These are phyloP conservation scores for Diuraphis noxia DNA, from an alignment of 1,140 invertebrate species.

Conservation along the genomic window DNA sequence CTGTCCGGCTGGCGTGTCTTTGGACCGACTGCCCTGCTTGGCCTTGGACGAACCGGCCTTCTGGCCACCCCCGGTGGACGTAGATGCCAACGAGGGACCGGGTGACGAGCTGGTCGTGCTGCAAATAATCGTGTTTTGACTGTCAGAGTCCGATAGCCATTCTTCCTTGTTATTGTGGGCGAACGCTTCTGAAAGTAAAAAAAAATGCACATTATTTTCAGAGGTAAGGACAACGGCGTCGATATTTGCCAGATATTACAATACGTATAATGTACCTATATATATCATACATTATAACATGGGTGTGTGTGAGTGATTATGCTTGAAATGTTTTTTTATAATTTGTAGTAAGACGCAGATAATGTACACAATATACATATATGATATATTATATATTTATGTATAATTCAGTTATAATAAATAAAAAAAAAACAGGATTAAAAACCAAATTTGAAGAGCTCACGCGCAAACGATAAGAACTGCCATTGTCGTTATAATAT, in stretches of 20 bases:
- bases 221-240: background rate
- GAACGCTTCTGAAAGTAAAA: conserved; percentile 28
- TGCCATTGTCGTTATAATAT: background rate
- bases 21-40: conserved; percentile 39
- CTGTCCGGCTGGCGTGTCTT: conserved; percentile 48
- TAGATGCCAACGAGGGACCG: conserved; percentile 12
- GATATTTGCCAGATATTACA: background rate
- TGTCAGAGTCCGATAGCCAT: conserved; percentile 54
- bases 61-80: conserved; percentile 19
- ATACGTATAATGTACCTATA: no score
- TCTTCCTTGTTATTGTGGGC: conserved; percentile 28
- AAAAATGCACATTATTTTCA: no score
- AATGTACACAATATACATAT: no score
- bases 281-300: no score
- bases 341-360: background rate
- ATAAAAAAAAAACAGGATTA: background rate
- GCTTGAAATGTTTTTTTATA: background rate
- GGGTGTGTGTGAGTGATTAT: background rate
- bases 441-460: background rate
- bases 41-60: conserved; percentile 1
- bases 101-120: conserved; percentile 38
- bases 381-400: background rate
- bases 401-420: background rate
- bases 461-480: background rate
- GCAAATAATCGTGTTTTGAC: conserved; percentile 52